Percentiles rank a stretch among this genome's conserved stretches.
phyloP scores from a whole-genome alignment of 2,888 invertebrate genomes.

The Metellina segmentata region DNA sequence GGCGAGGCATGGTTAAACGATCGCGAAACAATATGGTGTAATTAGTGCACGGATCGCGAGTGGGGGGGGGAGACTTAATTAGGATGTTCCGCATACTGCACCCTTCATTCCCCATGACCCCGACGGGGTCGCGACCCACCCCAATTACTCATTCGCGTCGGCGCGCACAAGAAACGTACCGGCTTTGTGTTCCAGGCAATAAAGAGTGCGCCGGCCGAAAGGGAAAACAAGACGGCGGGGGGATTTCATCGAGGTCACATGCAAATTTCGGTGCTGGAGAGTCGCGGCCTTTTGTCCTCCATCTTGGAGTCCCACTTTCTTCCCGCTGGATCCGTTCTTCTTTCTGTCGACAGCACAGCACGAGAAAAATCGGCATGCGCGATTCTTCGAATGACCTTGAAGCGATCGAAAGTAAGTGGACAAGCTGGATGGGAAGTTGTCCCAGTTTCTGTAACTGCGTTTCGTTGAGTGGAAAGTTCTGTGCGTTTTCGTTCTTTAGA shows the following conservation, averaged over 20 bases:
- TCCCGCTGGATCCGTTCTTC: not conserved
- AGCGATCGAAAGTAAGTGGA: not conserved
- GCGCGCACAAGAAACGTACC: not conserved
- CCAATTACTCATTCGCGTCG: conserved; percentile 50
- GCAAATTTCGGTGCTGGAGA: conserved; percentile 36
- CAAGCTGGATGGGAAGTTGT: no score
- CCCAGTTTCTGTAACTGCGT: no score
- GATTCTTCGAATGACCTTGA: conserved; percentile 37
- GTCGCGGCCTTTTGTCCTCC: conserved; percentile 14
- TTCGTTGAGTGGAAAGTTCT: no score
- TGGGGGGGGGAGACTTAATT: conserved; percentile 57
- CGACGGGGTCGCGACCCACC: conserved; percentile 41
- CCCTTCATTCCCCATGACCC: conserved; percentile 67
- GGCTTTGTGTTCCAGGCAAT: conserved; percentile 19
- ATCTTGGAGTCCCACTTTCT: conserved; percentile 25
- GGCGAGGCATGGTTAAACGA: not conserved
- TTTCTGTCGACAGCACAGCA: not conserved
- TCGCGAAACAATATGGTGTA: conserved; percentile 40
- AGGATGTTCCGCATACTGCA: conserved; percentile 56
- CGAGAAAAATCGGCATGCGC: conserved; percentile 26
- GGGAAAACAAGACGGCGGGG: conserved; percentile 39
- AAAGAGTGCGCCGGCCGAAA: conserved; percentile 23
- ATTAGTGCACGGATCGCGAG: conserved; percentile 30
- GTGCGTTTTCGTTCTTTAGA: no score
- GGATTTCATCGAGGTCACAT: conserved; percentile 62